phyloP scores from a whole-genome alignment of 2,113 vertebrate species.

The Platysteira castanea region DNA sequence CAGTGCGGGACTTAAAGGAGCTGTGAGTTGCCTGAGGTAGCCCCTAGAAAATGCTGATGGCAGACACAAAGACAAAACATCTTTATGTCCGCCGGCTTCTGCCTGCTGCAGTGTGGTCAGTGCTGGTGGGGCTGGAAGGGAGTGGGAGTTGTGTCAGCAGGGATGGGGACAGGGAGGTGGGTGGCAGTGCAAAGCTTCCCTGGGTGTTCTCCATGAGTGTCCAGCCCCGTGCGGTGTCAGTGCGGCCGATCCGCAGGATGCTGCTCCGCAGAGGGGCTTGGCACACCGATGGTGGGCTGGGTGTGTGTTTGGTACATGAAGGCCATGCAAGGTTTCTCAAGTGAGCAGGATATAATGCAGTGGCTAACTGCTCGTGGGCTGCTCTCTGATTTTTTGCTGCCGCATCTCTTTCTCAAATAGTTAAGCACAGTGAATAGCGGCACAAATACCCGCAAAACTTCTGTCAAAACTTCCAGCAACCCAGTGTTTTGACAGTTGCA shows the following conservation, averaged over 20 bases:
- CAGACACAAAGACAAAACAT: rapidly evolving
- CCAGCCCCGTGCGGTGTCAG: rapidly evolving
- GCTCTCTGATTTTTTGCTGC: background rate
- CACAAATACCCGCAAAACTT: background rate
- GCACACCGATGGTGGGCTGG: rapidly evolving
- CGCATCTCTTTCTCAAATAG: background rate
- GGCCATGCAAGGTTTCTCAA: background rate
- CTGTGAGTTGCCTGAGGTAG: background rate
- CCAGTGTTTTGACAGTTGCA: background rate
- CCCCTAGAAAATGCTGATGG: background rate
- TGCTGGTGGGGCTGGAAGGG: background rate
- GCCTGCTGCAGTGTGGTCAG: background rate
- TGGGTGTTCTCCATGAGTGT: rapidly evolving
- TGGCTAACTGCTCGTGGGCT: rapidly evolving
- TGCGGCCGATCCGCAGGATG: rapidly evolving
- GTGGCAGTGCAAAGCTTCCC: background rate
- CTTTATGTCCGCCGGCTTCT: background rate
- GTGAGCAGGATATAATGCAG: rapidly evolving
- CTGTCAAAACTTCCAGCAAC: background rate
- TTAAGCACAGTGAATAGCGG: background rate
- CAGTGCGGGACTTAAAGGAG: background rate
- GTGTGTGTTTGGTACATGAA: rapidly evolving
- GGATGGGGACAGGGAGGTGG: background rate
- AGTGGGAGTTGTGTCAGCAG: background rate
- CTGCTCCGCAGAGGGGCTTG: rapidly evolving